Evolutionary conservation across 2,888 invertebrate genomes (phyloP).

Genomic region (Malthinus flaveolus): DNA sequence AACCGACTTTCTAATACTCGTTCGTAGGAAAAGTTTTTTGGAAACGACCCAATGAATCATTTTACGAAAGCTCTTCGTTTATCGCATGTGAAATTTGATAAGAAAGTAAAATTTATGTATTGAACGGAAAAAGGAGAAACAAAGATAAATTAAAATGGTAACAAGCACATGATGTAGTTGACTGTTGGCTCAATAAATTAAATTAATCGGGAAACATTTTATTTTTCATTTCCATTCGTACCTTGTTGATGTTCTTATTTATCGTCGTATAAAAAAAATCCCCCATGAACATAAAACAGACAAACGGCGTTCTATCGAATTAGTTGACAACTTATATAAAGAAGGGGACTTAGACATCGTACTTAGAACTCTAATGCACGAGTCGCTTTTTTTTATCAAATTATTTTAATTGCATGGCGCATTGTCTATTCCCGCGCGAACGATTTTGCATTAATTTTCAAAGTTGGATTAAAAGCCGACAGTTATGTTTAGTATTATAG

Average conservation of each 20-base stretch:
- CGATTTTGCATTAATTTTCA: constrained; percentile 39
- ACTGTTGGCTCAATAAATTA: constrained; percentile 37
- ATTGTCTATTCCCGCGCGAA: constrained; percentile 40
- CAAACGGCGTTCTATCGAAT: constrained; percentile 43
- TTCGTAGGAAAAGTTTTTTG: no score
- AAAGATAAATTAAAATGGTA: neutral
- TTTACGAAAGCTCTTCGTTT: no score
- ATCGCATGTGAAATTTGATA: no score
- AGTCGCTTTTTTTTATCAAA: constrained; percentile 43
- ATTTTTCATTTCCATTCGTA: constrained; percentile 40
- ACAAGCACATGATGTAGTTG: constrained; percentile 26
- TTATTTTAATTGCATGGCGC: constrained; percentile 43
- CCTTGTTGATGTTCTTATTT: constrained; percentile 41
- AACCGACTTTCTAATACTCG: no score
- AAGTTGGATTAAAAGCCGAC: constrained; percentile 35
- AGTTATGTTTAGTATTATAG: constrained; percentile 30
- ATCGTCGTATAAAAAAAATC: constrained; percentile 36
- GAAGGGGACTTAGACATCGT: constrained; percentile 23
- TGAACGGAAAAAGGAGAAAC: no score
- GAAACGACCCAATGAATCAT: no score
- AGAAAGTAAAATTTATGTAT: no score
- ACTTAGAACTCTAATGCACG: constrained; percentile 33
- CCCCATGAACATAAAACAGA: constrained; percentile 39
- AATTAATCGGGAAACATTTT: constrained; percentile 40
- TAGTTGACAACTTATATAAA: constrained; percentile 34